phyloP scores from a whole-genome alignment of 2,888 invertebrate genomes.

The Spicauda simplicius region DNA sequence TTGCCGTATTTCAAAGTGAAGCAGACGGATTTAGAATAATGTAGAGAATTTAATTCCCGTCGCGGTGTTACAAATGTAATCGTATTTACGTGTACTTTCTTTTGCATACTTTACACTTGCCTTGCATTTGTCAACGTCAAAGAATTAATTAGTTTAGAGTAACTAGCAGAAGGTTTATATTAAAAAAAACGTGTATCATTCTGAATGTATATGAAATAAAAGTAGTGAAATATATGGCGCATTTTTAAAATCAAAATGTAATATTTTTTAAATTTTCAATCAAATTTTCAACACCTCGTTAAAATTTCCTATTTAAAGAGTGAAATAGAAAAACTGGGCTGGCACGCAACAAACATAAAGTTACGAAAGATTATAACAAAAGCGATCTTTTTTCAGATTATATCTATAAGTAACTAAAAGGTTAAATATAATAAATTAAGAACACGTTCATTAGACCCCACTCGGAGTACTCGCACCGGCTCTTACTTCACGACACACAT shows the following conservation, averaged over 20 bases:
- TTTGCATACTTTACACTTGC: background rate
- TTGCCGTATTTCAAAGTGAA: constrained; percentile 19
- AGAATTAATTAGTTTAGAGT: background rate
- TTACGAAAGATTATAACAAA: too few species aligned
- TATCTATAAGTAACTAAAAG: constrained; percentile 67
- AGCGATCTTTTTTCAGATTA: constrained; percentile 33
- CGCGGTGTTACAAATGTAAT: constrained; percentile 20
- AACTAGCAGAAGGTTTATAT: too few species aligned
- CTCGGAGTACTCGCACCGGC: constrained; percentile 64
- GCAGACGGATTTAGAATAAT: constrained; percentile 23
- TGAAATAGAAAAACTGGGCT: too few species aligned
- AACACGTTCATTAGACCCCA: constrained; percentile 78
- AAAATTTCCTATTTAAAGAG: too few species aligned
- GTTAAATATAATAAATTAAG: constrained; percentile 79
- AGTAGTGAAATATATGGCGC: too few species aligned
- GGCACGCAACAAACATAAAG: too few species aligned
- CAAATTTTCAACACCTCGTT: too few species aligned
- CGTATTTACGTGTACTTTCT: constrained; percentile 28
- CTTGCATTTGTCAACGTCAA: constrained; percentile 3
- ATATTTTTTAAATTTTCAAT: too few species aligned
- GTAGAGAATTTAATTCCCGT: constrained; percentile 24
- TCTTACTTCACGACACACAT: constrained; percentile 77
- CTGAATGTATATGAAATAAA: too few species aligned
- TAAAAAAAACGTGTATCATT: too few species aligned
- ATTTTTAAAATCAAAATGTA: too few species aligned